A percentile compares a stretch with the other conserved stretches of the same genome.
Conservation (phyloP, 2,888 invertebrate species). For the Urechis unicinctus region DNA sequence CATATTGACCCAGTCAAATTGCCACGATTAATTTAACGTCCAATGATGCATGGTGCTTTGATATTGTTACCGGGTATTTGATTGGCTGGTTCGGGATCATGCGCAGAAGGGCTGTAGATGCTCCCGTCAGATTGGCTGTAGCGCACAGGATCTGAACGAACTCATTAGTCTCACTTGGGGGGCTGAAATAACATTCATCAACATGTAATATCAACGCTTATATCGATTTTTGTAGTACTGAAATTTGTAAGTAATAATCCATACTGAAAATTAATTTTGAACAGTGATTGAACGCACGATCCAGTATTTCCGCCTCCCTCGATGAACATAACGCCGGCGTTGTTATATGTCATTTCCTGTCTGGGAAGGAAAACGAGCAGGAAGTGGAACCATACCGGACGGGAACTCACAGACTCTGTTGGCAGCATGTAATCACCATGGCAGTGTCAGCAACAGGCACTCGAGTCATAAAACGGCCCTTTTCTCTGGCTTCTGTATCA, state of each 20-base stretch:
- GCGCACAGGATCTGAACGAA: conserved; percentile 18
- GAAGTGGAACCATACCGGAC: conserved; percentile 25
- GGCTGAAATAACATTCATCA: no score
- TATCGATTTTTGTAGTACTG: no score
- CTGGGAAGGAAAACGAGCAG: conserved; percentile 19
- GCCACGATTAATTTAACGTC: no score
- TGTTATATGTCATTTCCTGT: conserved; percentile 11
- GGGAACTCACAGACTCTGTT: conserved; percentile 13
- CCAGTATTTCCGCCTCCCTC: conserved; percentile 16
- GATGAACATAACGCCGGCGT: conserved; percentile 19
- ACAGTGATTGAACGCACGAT: conserved; percentile 12
- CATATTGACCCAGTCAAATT: no score
- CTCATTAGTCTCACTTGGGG: not conserved
- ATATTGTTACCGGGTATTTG: conserved; percentile 23
- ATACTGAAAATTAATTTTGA: not conserved
- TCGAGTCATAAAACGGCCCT: no score
- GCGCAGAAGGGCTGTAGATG: conserved; percentile 26
- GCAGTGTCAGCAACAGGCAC: no score
- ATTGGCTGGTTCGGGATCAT: conserved; percentile 34
- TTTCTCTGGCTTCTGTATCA: no score
- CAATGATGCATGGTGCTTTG: no score
- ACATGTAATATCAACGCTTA: no score
- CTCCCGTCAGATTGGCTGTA: conserved; percentile 23
- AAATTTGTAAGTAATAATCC: not conserved
- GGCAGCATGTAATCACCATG: no score